These are phyloP conservation scores for Ecdyonurus torrentis DNA, from an alignment of 2,888 invertebrate genomes.

Conservation along the genomic window DNA sequence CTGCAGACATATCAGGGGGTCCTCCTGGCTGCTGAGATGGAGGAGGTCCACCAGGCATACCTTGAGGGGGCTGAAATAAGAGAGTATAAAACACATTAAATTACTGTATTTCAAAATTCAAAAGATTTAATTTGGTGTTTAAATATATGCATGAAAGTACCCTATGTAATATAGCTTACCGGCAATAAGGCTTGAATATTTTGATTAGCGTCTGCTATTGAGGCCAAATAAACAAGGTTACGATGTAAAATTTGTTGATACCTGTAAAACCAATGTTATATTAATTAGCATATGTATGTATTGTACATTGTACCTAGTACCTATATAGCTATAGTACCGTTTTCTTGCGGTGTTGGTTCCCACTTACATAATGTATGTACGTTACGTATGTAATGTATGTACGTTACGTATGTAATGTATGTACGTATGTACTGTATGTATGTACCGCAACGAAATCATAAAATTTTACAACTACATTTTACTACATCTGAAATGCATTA, in stretches of 20 bases:
- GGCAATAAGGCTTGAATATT: constrained; percentile 80
- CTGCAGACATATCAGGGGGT: constrained; percentile 1
- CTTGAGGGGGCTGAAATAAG: constrained; percentile 35
- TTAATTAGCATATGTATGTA: background rate
- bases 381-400: too few relatives aligned
- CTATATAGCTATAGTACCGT: too few relatives aligned
- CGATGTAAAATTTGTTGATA: constrained; percentile 86
- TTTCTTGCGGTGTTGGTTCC: too few relatives aligned
- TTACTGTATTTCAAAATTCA: background rate
- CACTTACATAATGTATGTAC: too few relatives aligned
- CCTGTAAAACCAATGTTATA: constrained; percentile 23
- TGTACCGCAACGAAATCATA: too few relatives aligned
- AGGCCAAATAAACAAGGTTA: constrained; percentile 89
- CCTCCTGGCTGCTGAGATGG: constrained; percentile 21
- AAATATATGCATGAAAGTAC: background rate
- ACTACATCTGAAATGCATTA: constrained; percentile 4
- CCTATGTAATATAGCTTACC: constrained; percentile 43
- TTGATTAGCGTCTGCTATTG: constrained; percentile 91
- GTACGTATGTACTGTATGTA: too few relatives aligned
- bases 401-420: too few relatives aligned
- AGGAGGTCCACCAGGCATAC: constrained; percentile 28
- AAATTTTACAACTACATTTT: too few relatives aligned
- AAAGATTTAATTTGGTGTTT: background rate
- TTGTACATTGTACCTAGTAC: too few relatives aligned
- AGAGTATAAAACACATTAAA: background rate